Conservation (phyloP, 2,888 invertebrate species). For the Caenorhabditis sulstoni region DNA sequence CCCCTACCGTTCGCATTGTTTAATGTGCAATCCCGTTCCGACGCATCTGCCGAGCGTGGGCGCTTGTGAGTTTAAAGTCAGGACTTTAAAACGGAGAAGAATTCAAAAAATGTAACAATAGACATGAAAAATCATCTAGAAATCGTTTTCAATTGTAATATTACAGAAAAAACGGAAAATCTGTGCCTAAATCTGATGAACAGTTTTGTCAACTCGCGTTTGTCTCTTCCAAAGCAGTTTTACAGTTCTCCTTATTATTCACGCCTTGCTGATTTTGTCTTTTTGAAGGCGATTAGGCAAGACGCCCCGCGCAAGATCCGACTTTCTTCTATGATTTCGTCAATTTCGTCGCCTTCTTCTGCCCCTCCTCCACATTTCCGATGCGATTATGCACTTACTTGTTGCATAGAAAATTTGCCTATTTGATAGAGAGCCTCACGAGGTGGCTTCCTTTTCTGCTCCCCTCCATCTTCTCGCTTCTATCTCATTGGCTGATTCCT, state of each 20-base stretch:
- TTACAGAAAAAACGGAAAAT: too few relatives aligned
- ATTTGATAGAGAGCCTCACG: background rate
- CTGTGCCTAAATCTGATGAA: too few relatives aligned
- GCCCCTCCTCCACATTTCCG: conserved; percentile 31
- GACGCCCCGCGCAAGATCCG: conserved; percentile 1
- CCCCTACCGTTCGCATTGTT: conserved; percentile 8
- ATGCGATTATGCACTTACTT: conserved; percentile 51
- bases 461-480: background rate
- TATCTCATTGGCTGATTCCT: conserved; percentile 21
- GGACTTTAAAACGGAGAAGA: conserved; percentile 9
- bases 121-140: background rate
- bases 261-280: conserved; percentile 15
- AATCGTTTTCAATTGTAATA: too few relatives aligned
- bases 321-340: conserved; percentile 21
- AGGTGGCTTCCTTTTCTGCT: conserved; percentile 1
- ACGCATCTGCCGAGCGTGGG: conserved; percentile 31
- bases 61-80: conserved; percentile 42
- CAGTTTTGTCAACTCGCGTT: too few relatives aligned
- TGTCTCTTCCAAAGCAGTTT: too few relatives aligned
- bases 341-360: conserved; percentile 4
- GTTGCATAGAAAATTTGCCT: conserved; percentile 36
- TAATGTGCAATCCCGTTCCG: conserved; percentile 25
- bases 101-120: background rate
- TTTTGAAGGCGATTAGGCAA: conserved; percentile 7
- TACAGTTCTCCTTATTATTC: conserved; percentile 17